A percentile compares a stretch with the other conserved stretches of the same genome.
phyloP scores from a whole-genome alignment of 1,140 invertebrate species.

The Liolophura sinensis region DNA sequence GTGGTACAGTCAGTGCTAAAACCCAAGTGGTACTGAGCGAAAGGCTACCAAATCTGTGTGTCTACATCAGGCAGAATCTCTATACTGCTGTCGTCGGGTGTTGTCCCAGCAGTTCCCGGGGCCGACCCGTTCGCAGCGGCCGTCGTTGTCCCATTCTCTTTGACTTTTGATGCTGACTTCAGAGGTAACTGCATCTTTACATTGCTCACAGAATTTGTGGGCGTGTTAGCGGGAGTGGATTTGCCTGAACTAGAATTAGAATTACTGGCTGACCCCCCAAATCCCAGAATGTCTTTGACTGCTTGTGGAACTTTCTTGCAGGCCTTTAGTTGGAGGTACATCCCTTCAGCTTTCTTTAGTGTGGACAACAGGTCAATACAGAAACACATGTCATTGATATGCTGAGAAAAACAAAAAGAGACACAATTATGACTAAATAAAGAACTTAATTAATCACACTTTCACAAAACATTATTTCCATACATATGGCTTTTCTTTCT shows the following conservation, averaged over 20 bases:
- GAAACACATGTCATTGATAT: conserved; percentile 89
- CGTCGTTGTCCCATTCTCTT: no score
- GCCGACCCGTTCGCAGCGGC: no score
- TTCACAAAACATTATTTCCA: no score
- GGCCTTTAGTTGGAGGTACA: conserved; percentile 80
- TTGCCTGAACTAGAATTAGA: conserved; percentile 20
- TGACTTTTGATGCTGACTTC: background rate
- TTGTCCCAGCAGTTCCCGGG: conserved; percentile 28
- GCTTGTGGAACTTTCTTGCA: conserved; percentile 47
- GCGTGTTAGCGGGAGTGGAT: conserved; percentile 19
- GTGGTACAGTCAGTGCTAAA: no score
- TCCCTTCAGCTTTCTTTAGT: conserved; percentile 83
- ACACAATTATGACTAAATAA: no score
- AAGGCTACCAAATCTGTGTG: background rate
- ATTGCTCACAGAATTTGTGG: conserved; percentile 1
- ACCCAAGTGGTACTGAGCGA: background rate
- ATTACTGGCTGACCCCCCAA: conserved; percentile 25
- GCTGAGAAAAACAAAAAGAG: conserved; percentile 66
- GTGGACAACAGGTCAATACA: conserved; percentile 79
- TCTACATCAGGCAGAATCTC: conserved; percentile 41
- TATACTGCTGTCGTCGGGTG: conserved; percentile 51
- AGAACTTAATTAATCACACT: no score
- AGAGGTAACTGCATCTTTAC: background rate
- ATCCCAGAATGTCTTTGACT: conserved; percentile 48
- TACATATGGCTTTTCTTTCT: no score